Base-by-base conservation (phyloP, 2,888 invertebrate species). In the Lasioglossum malachurum region DNA sequence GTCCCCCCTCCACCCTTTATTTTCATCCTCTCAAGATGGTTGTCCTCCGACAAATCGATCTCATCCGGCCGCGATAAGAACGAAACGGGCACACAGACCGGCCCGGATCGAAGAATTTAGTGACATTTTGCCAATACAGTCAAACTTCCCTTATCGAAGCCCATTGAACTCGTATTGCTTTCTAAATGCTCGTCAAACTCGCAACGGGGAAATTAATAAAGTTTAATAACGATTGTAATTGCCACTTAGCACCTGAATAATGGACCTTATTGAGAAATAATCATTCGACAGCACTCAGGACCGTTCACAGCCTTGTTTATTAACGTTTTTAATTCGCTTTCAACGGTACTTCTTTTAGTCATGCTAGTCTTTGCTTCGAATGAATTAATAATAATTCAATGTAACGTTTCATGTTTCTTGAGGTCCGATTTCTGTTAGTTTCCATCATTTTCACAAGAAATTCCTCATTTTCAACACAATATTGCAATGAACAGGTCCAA, bases 21-120 rank as follows among this genome's bases (percentile, higher is more conserved):
- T 81, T 71, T 78, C n/a, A 60, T 78, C 38, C 53, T 78, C n/a
- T 69, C 64, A 84, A 80, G 76, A 84, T 76, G 76, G 76, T 80
- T 76, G 46, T 84, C 73, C 79, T 46, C 53, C 19, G 31, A 60
- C 77, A 69, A 78, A 83, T 57, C 49, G 69, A 83, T 83, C 78
- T 57, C 41, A 46, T 82, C 76, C 14, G 57, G 44, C 75, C 49
- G 69, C 49, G 71, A 75, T 76, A 76, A 73, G 41, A 78, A 67
- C 4, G 74, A 82, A 67, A 53, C 35, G n/a, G 75, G 44, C 57
- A 71, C 57, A 60, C 53, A 74, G 38, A 12, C 35, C 7, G 19
- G 38, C n/a, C 75, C 7, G 16, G 8, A 31, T 19, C 64, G 64
- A 64, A 64, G 31, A 64, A 64, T 64, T 31, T 35, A 16, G 31